Conservation (phyloP, 30 jellyfish, hydroid and myxozoan species). For the Euphysa ruthae region DNA sequence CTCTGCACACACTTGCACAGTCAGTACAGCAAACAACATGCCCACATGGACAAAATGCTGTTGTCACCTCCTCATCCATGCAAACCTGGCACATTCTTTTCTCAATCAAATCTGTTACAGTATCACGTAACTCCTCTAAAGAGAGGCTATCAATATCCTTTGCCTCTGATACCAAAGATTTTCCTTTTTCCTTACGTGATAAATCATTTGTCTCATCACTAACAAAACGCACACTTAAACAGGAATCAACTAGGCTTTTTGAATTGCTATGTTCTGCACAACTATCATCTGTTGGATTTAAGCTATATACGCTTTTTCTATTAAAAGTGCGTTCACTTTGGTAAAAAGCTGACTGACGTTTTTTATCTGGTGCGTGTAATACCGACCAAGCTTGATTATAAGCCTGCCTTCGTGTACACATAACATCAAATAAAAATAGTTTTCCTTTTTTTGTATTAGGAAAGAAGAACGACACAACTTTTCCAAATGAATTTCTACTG, state of each 20-base stretch:
- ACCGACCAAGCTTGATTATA: slow-evolving; percentile 94
- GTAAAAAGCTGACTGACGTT: slow-evolving; percentile 75
- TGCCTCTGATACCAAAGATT: slow-evolving; percentile 30
- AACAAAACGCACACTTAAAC: not conserved
- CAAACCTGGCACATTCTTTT: slow-evolving; percentile 92
- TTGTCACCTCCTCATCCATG: slow-evolving; percentile 82
- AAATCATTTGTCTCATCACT: not conserved
- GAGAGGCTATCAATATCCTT: slow-evolving; percentile 39
- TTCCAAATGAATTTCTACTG: slow-evolving; percentile 76
- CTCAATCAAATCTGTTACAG: slow-evolving; percentile 66
- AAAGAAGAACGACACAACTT: slow-evolving; percentile 64
- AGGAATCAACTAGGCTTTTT: not conserved
- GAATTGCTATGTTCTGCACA: not conserved
- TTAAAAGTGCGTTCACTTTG: slow-evolving; percentile 75
- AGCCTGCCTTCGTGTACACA: slow-evolving; percentile 84
- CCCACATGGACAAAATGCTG: slow-evolving; percentile 99
- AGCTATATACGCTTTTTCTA: slow-evolving; percentile 34
- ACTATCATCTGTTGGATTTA: slow-evolving; percentile 14
- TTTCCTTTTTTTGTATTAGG: slow-evolving; percentile 55
- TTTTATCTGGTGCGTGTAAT: slow-evolving; percentile 67
- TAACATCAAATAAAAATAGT: slow-evolving; percentile 79
- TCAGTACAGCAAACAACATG: slow-evolving; percentile 91
- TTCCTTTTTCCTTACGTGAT: not conserved
- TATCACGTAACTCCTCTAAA: slow-evolving; percentile 66
- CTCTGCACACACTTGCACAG: slow-evolving; percentile 96